A percentile compares a stretch with the other conserved stretches of the same genome.
phyloP scores from a whole-genome alignment of 2,113 vertebrate species.

The Chrysemys picta region DNA sequence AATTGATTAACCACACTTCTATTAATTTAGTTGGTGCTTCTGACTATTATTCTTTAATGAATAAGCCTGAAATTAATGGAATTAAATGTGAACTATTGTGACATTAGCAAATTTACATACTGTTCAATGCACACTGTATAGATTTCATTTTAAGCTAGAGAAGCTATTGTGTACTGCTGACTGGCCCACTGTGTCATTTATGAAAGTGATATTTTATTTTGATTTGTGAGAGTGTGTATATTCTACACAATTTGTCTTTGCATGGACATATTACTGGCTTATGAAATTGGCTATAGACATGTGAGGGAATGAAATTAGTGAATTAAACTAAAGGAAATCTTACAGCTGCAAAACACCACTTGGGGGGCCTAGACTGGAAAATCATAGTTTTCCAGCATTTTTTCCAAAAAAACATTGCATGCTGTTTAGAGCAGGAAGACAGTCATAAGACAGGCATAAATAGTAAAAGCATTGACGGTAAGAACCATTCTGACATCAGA shows the following conservation, averaged over 20 bases:
- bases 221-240: not conserved
- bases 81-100: slow-evolving; percentile 37
- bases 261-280: not conserved
- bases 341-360: not conserved
- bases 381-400: not conserved
- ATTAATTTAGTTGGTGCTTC: slow-evolving; percentile 25
- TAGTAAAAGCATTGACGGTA: not conserved
- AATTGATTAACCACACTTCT: slow-evolving; percentile 10
- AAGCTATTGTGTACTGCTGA: not conserved
- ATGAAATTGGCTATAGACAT: not conserved
- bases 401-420: not conserved
- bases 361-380: not conserved
- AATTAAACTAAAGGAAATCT: slow-evolving; percentile 4
- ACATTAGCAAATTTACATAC: slow-evolving; percentile 23
- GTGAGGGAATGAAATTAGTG: not conserved
- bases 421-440: not conserved
- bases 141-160: not conserved
- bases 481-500: rapidly evolving
- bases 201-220: slow-evolving; percentile 14
- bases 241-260: not conserved
- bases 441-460: not conserved
- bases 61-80: not conserved
- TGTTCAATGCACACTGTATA: not conserved
- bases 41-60: slow-evolving; percentile 49
- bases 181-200: slow-evolving; percentile 11